Conservation (phyloP, 2,797 vertebrate genomes). For the Pangasius djambal region DNA sequence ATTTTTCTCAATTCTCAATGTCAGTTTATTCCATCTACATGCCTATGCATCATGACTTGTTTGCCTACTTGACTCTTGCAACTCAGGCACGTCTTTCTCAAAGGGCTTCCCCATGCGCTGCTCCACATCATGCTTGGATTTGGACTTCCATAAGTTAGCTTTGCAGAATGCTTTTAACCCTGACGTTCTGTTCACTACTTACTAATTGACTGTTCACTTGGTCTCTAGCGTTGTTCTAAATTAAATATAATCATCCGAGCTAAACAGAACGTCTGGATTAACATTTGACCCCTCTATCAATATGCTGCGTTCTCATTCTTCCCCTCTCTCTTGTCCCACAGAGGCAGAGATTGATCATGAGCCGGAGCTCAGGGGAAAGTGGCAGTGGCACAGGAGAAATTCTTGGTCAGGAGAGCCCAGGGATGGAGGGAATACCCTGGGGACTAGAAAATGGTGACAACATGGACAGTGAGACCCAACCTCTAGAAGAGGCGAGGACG, state of each 20-base stretch:
- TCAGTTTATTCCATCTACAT: constrained; percentile 21
- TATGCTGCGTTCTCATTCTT: neutral
- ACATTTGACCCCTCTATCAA: neutral
- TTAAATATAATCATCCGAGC: neutral
- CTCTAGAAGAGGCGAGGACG: constrained; percentile 62
- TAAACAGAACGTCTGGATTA: neutral
- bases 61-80: constrained; percentile 25
- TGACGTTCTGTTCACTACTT: neutral
- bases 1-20: neutral
- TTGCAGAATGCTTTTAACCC: neutral
- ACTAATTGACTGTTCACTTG: neutral
- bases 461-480: constrained; percentile 65
- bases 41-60: constrained; percentile 9
- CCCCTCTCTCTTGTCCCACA: constrained; percentile 52
- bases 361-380: constrained; percentile 68
- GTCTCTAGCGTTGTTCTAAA: neutral
- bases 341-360: constrained; percentile 77
- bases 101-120: neutral
- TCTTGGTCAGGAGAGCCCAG: constrained; percentile 47
- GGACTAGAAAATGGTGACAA: constrained; percentile 69
- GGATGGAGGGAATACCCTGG: constrained; percentile 58
- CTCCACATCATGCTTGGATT: neutral
- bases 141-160: neutral
- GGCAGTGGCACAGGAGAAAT: constrained; percentile 61
- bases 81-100: neutral